Base-by-base conservation (phyloP, 2,113 vertebrate genomes). In the Oriolus oriolus region DNA sequence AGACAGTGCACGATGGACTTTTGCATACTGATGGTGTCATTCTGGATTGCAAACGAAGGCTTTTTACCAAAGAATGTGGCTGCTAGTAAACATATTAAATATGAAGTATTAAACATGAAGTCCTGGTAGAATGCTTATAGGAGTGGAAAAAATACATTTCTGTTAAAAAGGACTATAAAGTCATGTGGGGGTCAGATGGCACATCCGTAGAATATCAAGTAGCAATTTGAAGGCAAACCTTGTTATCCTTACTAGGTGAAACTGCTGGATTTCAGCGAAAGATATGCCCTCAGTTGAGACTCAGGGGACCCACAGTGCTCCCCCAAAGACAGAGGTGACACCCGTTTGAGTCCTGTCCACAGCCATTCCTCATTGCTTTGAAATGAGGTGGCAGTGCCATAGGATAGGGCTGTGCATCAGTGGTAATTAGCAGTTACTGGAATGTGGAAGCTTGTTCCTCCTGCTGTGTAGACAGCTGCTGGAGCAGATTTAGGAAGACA, bases 401-500 rank as follows among this genome's bases (percentile, higher is more conserved):
- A 66, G 45, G 30, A 42, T 50, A 79, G 33, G 44, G 16, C 33
- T 95, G 78, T 87, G 57, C 54, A 35, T 93, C 84, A 87, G 65
- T 57, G 41, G 70, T 95, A 91, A 95, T 96, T 97, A 96, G 80
- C 66, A 69, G 68, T 80, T 89, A 89, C 49, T 84, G 74, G 45
- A 85, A 92, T 30, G 68, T 91, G 59, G 74, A 95, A 91, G 39
- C 61, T 90, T 96, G 77, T 87, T 94, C n/a, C 28, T 94, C 93
- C 96, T 89, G 74, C 95, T 95, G 96, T 93, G 93, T 50, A 90
- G 88, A 94, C 96, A 97, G 95, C 95, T 97, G 95, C 85, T 95
- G 87, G 84, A 96, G 65, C 85, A 97, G 63, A 95, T 95, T 95
- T 82, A 45, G 52, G 73, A 90, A 93, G 83, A 65, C 35, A 82